Percentiles rank a stretch among this genome's conserved stretches.
Evolutionary conservation across 1,140 invertebrate genomes (phyloP).

Genomic region (Telenomus remus): DNA sequence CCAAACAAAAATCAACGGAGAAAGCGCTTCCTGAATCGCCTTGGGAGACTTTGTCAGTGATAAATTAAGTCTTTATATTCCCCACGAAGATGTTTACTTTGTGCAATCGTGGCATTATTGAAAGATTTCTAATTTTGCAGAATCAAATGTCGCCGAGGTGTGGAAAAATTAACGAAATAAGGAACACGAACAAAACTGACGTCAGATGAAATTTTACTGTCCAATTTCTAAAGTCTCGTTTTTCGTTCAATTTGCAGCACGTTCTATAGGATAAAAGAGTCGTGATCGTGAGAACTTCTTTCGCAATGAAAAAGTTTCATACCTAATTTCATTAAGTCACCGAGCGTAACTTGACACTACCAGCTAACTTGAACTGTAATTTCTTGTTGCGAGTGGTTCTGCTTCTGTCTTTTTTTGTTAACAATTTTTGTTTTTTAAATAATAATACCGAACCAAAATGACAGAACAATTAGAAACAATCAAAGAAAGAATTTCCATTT

Average conservation of each 20-base stretch:
- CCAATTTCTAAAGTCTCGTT: too few species aligned
- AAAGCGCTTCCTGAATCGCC: constrained; percentile 54
- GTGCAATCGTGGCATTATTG: neutral
- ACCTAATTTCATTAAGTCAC: constrained; percentile 64
- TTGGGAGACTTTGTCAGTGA: constrained; percentile 44
- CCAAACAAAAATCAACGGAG: constrained; percentile 29
- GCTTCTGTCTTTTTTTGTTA: constrained; percentile 22
- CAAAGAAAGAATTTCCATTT: too few species aligned
- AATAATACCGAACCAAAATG: neutral
- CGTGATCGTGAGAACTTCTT: constrained; percentile 64
- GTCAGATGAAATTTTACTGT: too few species aligned
- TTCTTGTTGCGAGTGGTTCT: constrained; percentile 40
- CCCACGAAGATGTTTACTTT: constrained; percentile 5
- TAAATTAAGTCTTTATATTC: constrained; percentile 42
- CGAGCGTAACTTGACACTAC: constrained; percentile 64
- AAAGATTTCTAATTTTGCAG: too few species aligned
- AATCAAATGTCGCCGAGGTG: too few species aligned
- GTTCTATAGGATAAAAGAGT: constrained; percentile 25
- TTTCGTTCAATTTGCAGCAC: neutral
- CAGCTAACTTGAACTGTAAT: constrained; percentile 51
- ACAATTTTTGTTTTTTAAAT: constrained; percentile 24
- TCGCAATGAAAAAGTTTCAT: constrained; percentile 41
- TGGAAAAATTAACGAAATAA: too few species aligned
- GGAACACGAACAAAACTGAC: too few species aligned
- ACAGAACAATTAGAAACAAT: too few species aligned